Conservation (phyloP, 2,888 invertebrate genomes). For the Teleogryllus oceanicus region DNA sequence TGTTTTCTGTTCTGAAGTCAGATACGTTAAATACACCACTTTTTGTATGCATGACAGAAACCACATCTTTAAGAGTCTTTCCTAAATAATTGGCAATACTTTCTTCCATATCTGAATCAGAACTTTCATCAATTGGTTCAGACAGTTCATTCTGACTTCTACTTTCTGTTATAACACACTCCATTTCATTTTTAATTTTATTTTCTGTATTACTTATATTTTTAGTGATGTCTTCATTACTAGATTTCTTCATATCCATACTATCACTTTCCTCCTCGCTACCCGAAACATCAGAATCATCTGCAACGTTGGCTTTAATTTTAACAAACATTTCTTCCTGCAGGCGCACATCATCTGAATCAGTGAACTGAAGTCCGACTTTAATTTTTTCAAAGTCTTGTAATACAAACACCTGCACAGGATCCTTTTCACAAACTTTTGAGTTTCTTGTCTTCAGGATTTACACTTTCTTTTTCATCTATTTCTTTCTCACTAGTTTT, state of each 20-base stretch:
- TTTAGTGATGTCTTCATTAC: constrained; percentile 18
- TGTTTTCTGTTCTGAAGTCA: constrained; percentile 46
- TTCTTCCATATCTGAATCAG: constrained; percentile 64
- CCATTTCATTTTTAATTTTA: background rate
- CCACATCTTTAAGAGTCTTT: constrained; percentile 47
- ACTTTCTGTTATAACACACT: constrained; percentile 39
- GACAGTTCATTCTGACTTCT: constrained; percentile 45
- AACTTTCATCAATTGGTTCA: constrained; percentile 59
- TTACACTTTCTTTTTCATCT: constrained; percentile 23
- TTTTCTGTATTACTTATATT: constrained; percentile 1
- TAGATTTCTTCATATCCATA: constrained; percentile 28
- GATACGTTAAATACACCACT: constrained; percentile 50
- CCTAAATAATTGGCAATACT: constrained; percentile 46
- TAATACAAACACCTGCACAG: constrained; percentile 56
- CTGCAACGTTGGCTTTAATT: constrained; percentile 20
- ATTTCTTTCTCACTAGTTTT: background rate
- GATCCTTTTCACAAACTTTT: constrained; percentile 53
- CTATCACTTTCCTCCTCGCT: constrained; percentile 39
- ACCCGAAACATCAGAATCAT: constrained; percentile 37
- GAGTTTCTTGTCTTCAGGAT: constrained; percentile 56
- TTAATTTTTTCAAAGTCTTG: constrained; percentile 81
- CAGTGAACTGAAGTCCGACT: constrained; percentile 57
- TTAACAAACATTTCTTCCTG: constrained; percentile 46
- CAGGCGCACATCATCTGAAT: constrained; percentile 51
- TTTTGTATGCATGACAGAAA: constrained; percentile 49